phyloP scores from a whole-genome alignment of 1,140 invertebrate species.

The Adelges cooleyi region DNA sequence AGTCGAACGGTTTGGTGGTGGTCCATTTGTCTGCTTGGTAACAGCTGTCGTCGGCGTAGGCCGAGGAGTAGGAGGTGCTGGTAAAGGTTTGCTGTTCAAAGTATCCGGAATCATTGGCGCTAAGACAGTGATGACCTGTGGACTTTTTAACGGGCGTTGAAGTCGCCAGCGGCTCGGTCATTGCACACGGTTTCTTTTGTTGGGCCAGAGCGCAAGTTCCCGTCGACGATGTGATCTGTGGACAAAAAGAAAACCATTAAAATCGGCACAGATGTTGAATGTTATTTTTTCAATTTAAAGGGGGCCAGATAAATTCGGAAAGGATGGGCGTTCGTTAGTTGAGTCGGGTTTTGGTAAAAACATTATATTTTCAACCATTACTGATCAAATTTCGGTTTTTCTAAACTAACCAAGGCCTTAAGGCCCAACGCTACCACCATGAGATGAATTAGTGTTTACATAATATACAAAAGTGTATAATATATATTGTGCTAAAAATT shows the following conservation, averaged over 20 bases:
- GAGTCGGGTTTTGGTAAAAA: too few relatives aligned
- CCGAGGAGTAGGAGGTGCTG: not conserved
- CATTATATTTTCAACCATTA: too few relatives aligned
- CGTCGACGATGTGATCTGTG: constrained; percentile 50
- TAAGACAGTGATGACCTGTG: not conserved
- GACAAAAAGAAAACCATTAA: constrained; percentile 11
- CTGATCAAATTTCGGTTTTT: too few relatives aligned
- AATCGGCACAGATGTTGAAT: too few relatives aligned
- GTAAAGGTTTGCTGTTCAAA: not conserved
- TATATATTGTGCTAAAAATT: too few relatives aligned
- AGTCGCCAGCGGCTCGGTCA: constrained; percentile 38
- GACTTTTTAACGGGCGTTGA: constrained; percentile 3
- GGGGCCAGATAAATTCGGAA: too few relatives aligned
- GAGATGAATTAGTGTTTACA: too few relatives aligned
- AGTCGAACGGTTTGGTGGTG: not conserved
- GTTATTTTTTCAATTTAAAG: too few relatives aligned
- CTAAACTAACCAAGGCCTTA: too few relatives aligned
- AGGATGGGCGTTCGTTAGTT: too few relatives aligned
- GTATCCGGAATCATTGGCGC: not conserved
- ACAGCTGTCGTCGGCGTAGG: not conserved
- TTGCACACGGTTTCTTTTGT: constrained; percentile 37
- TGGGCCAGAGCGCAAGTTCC: constrained; percentile 46
- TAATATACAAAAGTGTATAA: too few relatives aligned
- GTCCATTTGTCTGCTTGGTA: not conserved
- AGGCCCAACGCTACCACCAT: too few relatives aligned